Evolutionary conservation across 1,140 invertebrate species (phyloP).

Genomic region (Chlorops oryzae): DNA sequence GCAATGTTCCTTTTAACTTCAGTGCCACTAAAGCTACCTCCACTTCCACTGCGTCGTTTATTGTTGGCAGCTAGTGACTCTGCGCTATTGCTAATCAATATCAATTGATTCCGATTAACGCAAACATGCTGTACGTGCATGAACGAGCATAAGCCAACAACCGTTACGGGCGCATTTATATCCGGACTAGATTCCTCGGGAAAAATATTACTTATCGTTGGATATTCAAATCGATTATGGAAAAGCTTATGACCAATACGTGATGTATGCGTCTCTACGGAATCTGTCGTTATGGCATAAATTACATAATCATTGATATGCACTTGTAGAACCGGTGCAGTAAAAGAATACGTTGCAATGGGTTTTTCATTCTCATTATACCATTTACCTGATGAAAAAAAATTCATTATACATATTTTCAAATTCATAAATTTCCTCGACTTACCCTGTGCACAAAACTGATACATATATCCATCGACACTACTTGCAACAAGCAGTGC

Average conservation of each 20-base stretch:
- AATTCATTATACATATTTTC: background rate
- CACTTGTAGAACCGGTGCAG: slow-evolving; percentile 61
- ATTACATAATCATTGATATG: slow-evolving; percentile 63
- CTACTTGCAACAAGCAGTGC: slow-evolving; percentile 38
- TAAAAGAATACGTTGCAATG: slow-evolving; percentile 59
- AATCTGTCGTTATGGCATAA: slow-evolving; percentile 69
- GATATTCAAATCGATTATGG: slow-evolving; percentile 43
- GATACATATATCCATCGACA: slow-evolving; percentile 43
- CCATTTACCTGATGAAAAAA: slow-evolving; percentile 28
- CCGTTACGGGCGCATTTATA: slow-evolving; percentile 59
- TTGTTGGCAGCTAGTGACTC: slow-evolving; percentile 23
- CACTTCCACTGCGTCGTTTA: slow-evolving; percentile 40
- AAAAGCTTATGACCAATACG: slow-evolving; percentile 56
- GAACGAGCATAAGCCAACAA: slow-evolving; percentile 68
- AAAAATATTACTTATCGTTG: slow-evolving; percentile 29
- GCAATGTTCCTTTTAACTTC: slow-evolving; percentile 39
- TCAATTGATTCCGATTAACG: slow-evolving; percentile 56
- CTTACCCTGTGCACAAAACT: slow-evolving; percentile 38
- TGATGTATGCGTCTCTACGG: slow-evolving; percentile 72
- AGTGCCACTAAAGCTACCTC: no score
- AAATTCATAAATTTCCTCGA: background rate
- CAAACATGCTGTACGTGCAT: slow-evolving; percentile 63
- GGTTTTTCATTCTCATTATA: slow-evolving; percentile 44
- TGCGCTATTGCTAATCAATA: slow-evolving; percentile 56
- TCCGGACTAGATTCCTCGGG: slow-evolving; percentile 54